Evolutionary conservation across 2,888 invertebrate species (phyloP).

Genomic region (Seira musarum): DNA sequence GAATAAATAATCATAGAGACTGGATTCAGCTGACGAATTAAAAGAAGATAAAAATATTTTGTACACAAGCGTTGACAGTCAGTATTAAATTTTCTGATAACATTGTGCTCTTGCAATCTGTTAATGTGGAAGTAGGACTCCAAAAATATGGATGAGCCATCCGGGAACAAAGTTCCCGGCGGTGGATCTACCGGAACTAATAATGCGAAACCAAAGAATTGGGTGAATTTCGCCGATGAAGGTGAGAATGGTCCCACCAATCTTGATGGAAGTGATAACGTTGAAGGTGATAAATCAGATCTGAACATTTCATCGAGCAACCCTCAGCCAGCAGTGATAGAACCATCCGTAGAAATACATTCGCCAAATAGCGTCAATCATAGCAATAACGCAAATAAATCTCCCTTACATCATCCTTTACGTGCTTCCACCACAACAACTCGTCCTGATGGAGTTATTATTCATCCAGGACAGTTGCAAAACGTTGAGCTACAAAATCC

Average conservation of each 20-base stretch:
- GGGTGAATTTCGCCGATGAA: slow-evolving; percentile 66
- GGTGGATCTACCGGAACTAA: slow-evolving; percentile 15
- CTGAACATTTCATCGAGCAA: slow-evolving; percentile 18
- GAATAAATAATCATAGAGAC: too few relatives aligned
- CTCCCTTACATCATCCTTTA: slow-evolving; percentile 18
- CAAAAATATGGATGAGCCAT: slow-evolving; percentile 56
- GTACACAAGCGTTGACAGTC: too few relatives aligned
- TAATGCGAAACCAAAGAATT: slow-evolving; percentile 46
- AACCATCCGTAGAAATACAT: slow-evolving; percentile 64
- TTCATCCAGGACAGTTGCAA: slow-evolving; percentile 57
- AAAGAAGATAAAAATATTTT: too few relatives aligned
- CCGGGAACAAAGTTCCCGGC: slow-evolving; percentile 25
- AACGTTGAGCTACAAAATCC: slow-evolving; percentile 65
- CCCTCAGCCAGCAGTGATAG: slow-evolving; percentile 63
- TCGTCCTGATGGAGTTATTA: slow-evolving; percentile 32
- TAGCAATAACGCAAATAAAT: slow-evolving; percentile 6
- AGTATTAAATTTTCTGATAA: too few relatives aligned
- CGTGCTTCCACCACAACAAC: slow-evolving; percentile 15
- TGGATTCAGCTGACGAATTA: too few relatives aligned
- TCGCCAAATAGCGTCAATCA: slow-evolving; percentile 45
- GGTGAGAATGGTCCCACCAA: slow-evolving; percentile 40
- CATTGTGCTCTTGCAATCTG: too few relatives aligned
- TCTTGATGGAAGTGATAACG: slow-evolving; percentile 35
- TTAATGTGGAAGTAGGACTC: too few relatives aligned
- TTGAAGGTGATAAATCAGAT: background rate